These are phyloP conservation scores for Phycodurus eques DNA, from an alignment of 2,113 vertebrate species.

Conservation along the genomic window DNA sequence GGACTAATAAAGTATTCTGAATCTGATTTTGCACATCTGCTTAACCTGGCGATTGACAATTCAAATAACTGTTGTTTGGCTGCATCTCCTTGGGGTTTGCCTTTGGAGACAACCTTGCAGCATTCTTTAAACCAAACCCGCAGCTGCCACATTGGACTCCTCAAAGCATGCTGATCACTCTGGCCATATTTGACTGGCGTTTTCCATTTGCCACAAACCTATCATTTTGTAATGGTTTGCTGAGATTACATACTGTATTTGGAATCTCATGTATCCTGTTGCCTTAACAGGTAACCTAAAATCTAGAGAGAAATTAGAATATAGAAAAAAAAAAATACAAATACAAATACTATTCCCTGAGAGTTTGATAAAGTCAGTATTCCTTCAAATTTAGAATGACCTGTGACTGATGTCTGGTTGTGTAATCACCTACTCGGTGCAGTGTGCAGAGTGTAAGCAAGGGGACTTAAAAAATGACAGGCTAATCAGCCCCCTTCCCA, in stretches of 20 bases:
- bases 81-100: too few species aligned
- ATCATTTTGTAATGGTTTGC: neutral
- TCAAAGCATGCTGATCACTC: neutral
- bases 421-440: neutral
- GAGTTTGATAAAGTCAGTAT: neutral
- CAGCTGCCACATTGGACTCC: neutral
- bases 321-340: too few species aligned
- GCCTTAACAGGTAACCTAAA: neutral
- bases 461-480: constrained; percentile 1
- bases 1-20: too few species aligned
- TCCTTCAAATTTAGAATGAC: neutral
- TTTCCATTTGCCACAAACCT: neutral
- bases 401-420: neutral
- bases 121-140: neutral
- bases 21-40: too few species aligned
- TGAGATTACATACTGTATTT: neutral
- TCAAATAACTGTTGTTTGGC: too few species aligned
- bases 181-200: too few species aligned
- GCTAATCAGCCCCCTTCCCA: neutral
- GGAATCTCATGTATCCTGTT: neutral
- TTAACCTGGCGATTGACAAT: too few species aligned
- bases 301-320: neutral
- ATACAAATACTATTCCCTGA: neutral
- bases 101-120: neutral
- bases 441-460: neutral